phyloP scores from a whole-genome alignment of 2,113 vertebrate species.

The Burhinus oedicnemus region DNA sequence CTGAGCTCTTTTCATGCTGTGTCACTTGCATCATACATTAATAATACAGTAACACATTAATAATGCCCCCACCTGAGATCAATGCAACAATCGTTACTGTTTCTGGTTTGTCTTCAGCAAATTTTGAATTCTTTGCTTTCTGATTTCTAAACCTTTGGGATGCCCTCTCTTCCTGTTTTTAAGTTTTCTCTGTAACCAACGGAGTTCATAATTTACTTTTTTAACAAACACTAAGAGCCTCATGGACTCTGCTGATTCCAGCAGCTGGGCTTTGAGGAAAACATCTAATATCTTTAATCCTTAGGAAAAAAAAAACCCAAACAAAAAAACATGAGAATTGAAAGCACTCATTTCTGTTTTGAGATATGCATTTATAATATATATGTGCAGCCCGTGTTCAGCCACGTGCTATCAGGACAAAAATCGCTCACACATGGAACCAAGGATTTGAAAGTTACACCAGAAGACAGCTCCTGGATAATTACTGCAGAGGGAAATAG shows the following conservation, averaged over 20 bases:
- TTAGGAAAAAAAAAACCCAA: background rate
- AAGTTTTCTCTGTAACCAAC: background rate
- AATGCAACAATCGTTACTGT: background rate
- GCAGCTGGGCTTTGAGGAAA: background rate
- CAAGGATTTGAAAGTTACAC: background rate
- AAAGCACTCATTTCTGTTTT: background rate
- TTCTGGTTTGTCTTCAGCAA: background rate
- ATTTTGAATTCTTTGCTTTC: background rate
- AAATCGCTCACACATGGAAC: background rate
- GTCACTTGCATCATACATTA: background rate
- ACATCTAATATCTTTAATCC: background rate
- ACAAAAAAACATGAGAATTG: accelerated
- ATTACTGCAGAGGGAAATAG: background rate
- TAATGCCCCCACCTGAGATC: background rate
- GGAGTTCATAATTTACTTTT: background rate
- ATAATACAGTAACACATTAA: background rate
- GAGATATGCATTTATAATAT: background rate
- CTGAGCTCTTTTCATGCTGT: background rate
- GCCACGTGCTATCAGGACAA: background rate
- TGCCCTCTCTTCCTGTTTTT: background rate
- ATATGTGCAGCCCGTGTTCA: background rate
- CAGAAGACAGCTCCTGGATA: background rate
- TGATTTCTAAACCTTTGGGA: background rate
- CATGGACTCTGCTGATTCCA: background rate
- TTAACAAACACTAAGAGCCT: background rate